These are phyloP conservation scores for Lasiommata megera DNA, from an alignment of 2,888 invertebrate genomes.

Conservation along the genomic window DNA sequence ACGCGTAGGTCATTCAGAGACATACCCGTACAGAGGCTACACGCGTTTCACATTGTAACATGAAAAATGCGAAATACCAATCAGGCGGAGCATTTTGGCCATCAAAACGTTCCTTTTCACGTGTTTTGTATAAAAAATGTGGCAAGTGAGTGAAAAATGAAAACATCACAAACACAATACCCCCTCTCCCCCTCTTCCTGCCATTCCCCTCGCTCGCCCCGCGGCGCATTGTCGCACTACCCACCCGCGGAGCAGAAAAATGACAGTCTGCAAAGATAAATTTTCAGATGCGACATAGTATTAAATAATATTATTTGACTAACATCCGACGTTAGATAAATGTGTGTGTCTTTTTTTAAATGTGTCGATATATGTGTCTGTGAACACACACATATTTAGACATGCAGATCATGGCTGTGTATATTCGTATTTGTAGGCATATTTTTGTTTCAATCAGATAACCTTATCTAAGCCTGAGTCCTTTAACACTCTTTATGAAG, in stretches of 20 bases:
- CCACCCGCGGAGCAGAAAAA: conserved; percentile 60
- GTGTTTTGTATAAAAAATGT: conserved; percentile 43
- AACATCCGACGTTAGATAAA: too few relatives aligned
- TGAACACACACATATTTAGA: too few relatives aligned
- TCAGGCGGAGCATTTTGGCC: conserved; percentile 26
- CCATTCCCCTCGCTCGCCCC: conserved; percentile 37
- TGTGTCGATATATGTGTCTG: too few relatives aligned
- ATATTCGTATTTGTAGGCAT: too few relatives aligned
- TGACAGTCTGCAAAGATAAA: conserved; percentile 55
- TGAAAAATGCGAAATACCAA: conserved; percentile 24
- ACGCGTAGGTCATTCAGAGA: background rate
- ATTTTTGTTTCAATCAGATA: too few relatives aligned
- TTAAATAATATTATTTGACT: too few relatives aligned
- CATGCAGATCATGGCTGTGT: too few relatives aligned
- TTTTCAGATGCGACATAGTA: conserved; percentile 8
- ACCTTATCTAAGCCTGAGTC: too few relatives aligned
- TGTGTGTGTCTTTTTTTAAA: too few relatives aligned
- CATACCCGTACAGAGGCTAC: background rate
- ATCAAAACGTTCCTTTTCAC: conserved; percentile 49
- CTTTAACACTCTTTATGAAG: too few relatives aligned
- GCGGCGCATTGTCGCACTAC: conserved; percentile 65
- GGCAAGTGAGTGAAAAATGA: conserved; percentile 72
- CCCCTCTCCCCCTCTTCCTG: conserved; percentile 14
- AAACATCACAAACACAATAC: conserved; percentile 64
- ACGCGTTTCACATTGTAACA: conserved; percentile 14